Conservation (phyloP, 2,113 vertebrate species). For the Numida meleagris region DNA sequence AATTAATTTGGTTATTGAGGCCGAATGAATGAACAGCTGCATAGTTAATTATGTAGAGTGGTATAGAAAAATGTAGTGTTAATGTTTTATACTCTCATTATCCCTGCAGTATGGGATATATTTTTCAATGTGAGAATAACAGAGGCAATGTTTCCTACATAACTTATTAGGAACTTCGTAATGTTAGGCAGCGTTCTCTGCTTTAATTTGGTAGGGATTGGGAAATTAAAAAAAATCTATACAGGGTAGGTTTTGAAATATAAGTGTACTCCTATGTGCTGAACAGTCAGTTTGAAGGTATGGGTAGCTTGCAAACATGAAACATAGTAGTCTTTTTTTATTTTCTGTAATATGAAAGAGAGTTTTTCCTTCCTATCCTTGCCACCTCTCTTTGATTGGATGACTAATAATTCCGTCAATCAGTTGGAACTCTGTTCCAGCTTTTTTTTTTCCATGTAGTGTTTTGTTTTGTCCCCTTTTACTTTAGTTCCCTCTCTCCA, state of each 20-base stretch:
- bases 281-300: neutral
- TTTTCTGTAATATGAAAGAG: neutral
- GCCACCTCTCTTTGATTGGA: neutral
- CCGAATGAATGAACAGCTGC: constrained; percentile 53
- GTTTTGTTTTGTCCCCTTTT: neutral
- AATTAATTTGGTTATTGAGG: constrained; percentile 41
- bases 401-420: neutral
- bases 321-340: neutral
- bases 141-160: constrained; percentile 26
- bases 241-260: neutral
- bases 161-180: neutral
- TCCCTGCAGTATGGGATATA: constrained; percentile 13
- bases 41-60: constrained; percentile 65
- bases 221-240: neutral
- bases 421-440: neutral
- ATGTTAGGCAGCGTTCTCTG: neutral
- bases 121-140: constrained; percentile 54
- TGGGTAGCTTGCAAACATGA: neutral
- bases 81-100: constrained; percentile 62
- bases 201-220: neutral
- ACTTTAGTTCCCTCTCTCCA: neutral
- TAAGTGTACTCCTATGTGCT: neutral
- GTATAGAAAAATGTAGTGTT: constrained; percentile 59
- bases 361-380: neutral
- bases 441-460: neutral